Evolutionary conservation across 2,888 invertebrate genomes (phyloP).

Genomic region (Heteropelma amictum): DNA sequence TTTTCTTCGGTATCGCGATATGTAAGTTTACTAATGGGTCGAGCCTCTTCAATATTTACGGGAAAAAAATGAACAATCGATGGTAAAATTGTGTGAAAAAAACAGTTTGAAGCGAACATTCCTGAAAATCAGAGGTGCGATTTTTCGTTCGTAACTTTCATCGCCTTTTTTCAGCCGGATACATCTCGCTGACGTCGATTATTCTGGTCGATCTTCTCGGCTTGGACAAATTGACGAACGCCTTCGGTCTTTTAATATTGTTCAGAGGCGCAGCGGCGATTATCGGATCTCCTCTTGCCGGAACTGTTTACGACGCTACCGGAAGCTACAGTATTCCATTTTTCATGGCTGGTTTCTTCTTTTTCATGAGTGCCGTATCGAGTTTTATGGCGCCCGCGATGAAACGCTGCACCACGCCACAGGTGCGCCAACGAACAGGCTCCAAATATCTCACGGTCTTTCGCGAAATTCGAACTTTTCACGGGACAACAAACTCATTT

Average conservation of each 20-base stretch:
- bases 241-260: slow-evolving; percentile 96
- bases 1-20: slow-evolving; percentile 94
- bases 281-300: slow-evolving; percentile 90
- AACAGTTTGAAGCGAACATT: too few species aligned
- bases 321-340: slow-evolving; percentile 92
- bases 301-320: slow-evolving; percentile 94
- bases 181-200: slow-evolving; percentile 98
- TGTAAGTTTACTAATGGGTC: slow-evolving; percentile 83
- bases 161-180: slow-evolving; percentile 88
- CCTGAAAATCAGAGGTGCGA: too few species aligned
- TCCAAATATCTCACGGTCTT: background rate
- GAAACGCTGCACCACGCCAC: slow-evolving; percentile 79
- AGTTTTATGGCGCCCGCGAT: slow-evolving; percentile 90
- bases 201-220: slow-evolving; percentile 97
- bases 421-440: slow-evolving; percentile 61
- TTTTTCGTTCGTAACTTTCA: too few species aligned
- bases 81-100: background rate
- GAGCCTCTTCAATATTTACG: background rate
- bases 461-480: background rate
- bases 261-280: slow-evolving; percentile 97
- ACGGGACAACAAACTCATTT: too few species aligned
- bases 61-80: background rate
- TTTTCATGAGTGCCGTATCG: slow-evolving; percentile 90
- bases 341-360: slow-evolving; percentile 93
- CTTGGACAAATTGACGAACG: slow-evolving; percentile 96